Evolutionary conservation across 2,113 vertebrate genomes (phyloP).

Genomic region (Parotia lawesii): DNA sequence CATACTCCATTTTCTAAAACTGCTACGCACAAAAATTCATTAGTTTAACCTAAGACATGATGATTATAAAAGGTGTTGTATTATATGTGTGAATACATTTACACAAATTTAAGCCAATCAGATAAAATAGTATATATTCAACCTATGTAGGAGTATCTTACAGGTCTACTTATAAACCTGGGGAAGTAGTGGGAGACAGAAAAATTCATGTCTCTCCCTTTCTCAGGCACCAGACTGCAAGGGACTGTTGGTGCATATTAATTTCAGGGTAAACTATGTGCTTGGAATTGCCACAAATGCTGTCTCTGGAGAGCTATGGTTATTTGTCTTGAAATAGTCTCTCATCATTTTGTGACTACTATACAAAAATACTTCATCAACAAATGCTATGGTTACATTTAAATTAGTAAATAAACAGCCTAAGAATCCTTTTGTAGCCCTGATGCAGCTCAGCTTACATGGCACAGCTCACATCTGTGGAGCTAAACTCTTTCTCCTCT

Average conservation of each 20-base stretch:
- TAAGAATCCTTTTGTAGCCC: not conserved
- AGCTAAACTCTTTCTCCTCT: not conserved
- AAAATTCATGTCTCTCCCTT: not conserved
- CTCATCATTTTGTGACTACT: slow-evolving; percentile 18
- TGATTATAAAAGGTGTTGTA: not conserved
- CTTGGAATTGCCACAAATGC: slow-evolving; percentile 46
- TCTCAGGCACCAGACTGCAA: slow-evolving; percentile 31
- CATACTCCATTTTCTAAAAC: not conserved
- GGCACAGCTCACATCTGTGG: not conserved
- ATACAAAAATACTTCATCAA: slow-evolving; percentile 5
- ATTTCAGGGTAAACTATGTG: slow-evolving; percentile 26
- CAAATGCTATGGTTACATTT: slow-evolving; percentile 39
- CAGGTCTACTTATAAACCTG: not conserved
- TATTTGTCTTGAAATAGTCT: slow-evolving; percentile 28
- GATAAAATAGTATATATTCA: not conserved
- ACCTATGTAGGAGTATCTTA: not conserved
- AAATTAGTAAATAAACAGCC: slow-evolving; percentile 32
- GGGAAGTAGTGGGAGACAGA: not conserved
- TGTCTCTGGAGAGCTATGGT: slow-evolving; percentile 4
- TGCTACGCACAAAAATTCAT: not conserved
- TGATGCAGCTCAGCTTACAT: not conserved
- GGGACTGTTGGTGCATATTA: slow-evolving; percentile 47
- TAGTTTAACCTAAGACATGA: not conserved
- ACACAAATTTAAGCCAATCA: not conserved
- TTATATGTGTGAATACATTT: not conserved